These are phyloP conservation scores for Mixornis gularis DNA, from an alignment of 2,113 vertebrate genomes.

Conservation along the genomic window DNA sequence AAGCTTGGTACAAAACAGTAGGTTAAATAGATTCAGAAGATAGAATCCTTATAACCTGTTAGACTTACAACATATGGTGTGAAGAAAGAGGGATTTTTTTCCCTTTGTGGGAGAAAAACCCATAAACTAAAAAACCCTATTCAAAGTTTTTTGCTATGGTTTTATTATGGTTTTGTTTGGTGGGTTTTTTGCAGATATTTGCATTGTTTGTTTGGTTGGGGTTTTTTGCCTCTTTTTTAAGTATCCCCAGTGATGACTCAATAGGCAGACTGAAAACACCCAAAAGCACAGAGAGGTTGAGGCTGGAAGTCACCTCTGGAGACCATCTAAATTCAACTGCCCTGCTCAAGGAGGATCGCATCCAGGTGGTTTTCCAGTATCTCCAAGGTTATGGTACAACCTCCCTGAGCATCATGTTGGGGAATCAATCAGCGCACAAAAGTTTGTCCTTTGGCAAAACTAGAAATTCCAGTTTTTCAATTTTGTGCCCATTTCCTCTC, in stretches of 20 bases:
- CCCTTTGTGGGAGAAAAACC: neutral
- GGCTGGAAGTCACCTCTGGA: neutral
- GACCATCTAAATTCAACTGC: neutral
- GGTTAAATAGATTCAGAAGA: neutral
- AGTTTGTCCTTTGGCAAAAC: neutral
- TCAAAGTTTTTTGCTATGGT: neutral
- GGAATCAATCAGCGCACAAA: fast-evolving
- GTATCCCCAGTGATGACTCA: neutral
- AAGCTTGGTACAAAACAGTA: neutral
- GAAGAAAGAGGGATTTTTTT: neutral
- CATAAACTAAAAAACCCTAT: neutral
- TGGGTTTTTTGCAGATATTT: fast-evolving
- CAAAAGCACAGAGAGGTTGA: neutral
- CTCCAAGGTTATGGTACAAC: neutral
- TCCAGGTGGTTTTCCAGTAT: neutral
- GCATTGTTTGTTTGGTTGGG: fast-evolving
- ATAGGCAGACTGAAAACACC: neutral
- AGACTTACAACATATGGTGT: fast-evolving
- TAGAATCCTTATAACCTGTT: neutral
- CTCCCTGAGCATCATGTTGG: fast-evolving
- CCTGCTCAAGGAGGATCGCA: neutral
- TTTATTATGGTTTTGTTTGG: neutral
- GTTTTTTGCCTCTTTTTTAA: neutral
- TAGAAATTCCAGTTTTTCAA: neutral
- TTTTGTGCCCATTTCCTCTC: neutral